phyloP scores from a whole-genome alignment of 2,113 vertebrate genomes.

The Upupa epops region DNA sequence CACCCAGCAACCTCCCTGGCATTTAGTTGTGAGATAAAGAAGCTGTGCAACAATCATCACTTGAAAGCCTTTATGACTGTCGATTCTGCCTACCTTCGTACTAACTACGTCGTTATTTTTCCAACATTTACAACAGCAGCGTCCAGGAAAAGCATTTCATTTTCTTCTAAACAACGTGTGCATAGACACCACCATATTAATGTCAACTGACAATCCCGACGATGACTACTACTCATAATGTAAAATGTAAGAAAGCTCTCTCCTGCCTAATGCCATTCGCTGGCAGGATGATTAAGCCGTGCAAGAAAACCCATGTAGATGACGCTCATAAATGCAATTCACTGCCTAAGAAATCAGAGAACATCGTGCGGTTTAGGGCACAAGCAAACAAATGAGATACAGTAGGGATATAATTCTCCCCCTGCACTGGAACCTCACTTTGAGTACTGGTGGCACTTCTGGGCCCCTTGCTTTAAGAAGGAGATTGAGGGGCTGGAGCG shows the following conservation, averaged over 20 bases:
- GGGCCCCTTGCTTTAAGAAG: too few species aligned
- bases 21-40: background rate
- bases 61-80: background rate
- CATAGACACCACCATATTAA: background rate
- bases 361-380: background rate
- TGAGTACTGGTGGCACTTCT: too few species aligned
- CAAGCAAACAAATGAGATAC: background rate
- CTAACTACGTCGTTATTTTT: background rate
- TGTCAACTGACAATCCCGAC: background rate
- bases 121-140: background rate
- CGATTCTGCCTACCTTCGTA: background rate
- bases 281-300: background rate
- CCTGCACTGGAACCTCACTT: too few species aligned
- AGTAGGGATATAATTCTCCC: too few species aligned
- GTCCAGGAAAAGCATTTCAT: background rate
- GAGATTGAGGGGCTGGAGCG: too few species aligned
- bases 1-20: background rate
- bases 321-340: background rate
- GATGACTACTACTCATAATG: background rate
- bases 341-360: background rate
- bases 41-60: background rate
- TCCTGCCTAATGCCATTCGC: background rate
- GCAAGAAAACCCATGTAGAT: background rate
- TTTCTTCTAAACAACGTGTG: background rate
- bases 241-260: background rate